Evolutionary conservation across 1,140 invertebrate genomes (phyloP).

Genomic region (Conus betulinus): DNA sequence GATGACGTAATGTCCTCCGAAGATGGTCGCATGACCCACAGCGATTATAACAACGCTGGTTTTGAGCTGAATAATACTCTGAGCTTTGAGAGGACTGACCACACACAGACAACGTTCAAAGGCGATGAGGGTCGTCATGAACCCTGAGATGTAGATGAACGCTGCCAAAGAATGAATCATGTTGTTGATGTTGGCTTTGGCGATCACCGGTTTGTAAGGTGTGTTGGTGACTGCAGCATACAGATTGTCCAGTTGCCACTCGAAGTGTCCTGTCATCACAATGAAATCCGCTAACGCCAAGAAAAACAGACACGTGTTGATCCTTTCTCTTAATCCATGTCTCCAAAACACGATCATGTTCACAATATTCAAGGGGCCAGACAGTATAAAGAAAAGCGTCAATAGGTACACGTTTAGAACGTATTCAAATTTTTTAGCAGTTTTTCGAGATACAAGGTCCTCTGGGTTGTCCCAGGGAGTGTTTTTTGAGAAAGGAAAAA

Average conservation of each 20-base stretch:
- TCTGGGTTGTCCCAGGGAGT: too few species aligned
- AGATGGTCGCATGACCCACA: not conserved
- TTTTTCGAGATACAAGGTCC: too few species aligned
- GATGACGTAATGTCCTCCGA: not conserved
- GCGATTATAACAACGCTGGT: not conserved
- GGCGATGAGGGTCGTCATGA: not conserved
- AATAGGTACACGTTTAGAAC: too few species aligned
- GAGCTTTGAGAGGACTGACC: not conserved
- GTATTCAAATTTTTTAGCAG: too few species aligned
- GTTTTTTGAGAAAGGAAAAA: not conserved
- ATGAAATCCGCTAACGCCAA: not conserved
- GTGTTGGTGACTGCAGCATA: not conserved
- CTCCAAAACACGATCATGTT: not conserved
- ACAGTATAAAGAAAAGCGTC: not conserved
- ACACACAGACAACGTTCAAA: not conserved
- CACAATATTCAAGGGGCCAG: not conserved
- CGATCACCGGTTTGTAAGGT: not conserved
- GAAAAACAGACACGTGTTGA: slow-evolving; percentile 8
- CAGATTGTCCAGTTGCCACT: not conserved
- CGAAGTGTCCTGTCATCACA: not conserved
- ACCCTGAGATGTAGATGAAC: not conserved
- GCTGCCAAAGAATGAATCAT: not conserved
- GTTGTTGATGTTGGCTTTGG: not conserved
- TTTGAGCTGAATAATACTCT: not conserved
- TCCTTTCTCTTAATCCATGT: not conserved